Evolutionary conservation across 2,888 invertebrate species (phyloP).

Genomic region (Hipparchia sbordonii): DNA sequence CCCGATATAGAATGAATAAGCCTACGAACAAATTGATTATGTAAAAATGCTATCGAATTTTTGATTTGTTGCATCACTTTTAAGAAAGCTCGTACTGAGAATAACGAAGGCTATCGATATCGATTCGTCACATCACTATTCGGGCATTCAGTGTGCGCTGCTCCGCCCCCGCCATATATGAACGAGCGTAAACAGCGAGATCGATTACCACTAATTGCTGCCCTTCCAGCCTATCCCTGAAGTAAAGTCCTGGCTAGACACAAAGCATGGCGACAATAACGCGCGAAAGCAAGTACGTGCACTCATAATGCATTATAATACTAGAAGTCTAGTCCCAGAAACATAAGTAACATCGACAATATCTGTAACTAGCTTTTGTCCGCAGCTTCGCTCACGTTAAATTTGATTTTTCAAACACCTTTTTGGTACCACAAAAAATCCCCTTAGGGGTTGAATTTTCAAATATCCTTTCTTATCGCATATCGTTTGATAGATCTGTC

Average conservation of each 20-base stretch:
- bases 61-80: slow-evolving; percentile 8
- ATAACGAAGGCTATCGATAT: slow-evolving; percentile 14
- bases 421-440: no score
- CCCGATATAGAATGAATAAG: background rate
- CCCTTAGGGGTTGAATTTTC: no score
- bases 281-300: background rate
- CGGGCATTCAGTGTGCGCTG: slow-evolving; percentile 41
- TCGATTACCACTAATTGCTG: slow-evolving; percentile 80
- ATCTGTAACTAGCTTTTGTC: no score
- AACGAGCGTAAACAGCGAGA: slow-evolving; percentile 70
- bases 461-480: no score
- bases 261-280: background rate
- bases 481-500: no score
- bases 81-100: background rate
- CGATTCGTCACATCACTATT: slow-evolving; percentile 43
- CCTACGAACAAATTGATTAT: background rate
- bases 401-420: no score
- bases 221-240: slow-evolving; percentile 58
- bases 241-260: slow-evolving; percentile 44
- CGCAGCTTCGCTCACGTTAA: no score
- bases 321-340: no score
- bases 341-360: no score
- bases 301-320: no score
- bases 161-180: slow-evolving; percentile 72
- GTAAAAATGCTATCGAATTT: background rate